Base-by-base conservation (phyloP, 1,140 invertebrate species). In the Linepithema humile region DNA sequence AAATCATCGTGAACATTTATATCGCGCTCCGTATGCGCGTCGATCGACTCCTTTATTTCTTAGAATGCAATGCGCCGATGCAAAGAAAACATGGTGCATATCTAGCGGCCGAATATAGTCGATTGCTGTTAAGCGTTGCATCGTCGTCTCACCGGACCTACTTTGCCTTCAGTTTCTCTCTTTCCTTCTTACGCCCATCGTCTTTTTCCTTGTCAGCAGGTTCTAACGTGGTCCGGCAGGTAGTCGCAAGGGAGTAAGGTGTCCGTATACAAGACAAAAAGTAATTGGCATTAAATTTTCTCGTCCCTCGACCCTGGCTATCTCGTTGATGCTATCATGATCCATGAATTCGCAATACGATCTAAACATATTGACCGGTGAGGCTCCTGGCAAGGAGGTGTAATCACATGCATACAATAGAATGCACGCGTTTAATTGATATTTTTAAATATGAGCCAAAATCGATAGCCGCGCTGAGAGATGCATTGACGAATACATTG, bases 251-350 rank as follows among this genome's bases (percentile, higher is more conserved):
- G 38, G 82, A 88, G 84, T 53, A 60, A 60, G 77, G 67, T 83
- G 45, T 80, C 20, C 55, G 35, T 82, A 74, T 32, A 59, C 29
- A 60, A 65, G 35, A 67, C 43, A 85, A 82, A 88, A 85, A 87
- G 75, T 88, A 87, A 88, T 88, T 88, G 87, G 77, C 65, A 87
- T 77, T 87, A 87, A 87, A 88, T 88, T 88, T 87, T 45, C 65
- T 57, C 23, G 26, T 38, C 40, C 38, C 72, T 50, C 29, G 15
- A 4, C 38, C 43, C 43, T 43, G 67, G 29, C 4, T 20, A 57
- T 82, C 45, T 53, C 50, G 35, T 87, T 78, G 64, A 83, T 60
- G 50, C 50, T 64, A 70, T 26, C 59, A 26, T 64, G 69, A 85
- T 74, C 78, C 70, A 50, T 55, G 43, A 20, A 73, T 32, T 17